These are phyloP conservation scores for Neodiprion virginianus DNA, from an alignment of 1,140 invertebrate species.

Conservation along the genomic window DNA sequence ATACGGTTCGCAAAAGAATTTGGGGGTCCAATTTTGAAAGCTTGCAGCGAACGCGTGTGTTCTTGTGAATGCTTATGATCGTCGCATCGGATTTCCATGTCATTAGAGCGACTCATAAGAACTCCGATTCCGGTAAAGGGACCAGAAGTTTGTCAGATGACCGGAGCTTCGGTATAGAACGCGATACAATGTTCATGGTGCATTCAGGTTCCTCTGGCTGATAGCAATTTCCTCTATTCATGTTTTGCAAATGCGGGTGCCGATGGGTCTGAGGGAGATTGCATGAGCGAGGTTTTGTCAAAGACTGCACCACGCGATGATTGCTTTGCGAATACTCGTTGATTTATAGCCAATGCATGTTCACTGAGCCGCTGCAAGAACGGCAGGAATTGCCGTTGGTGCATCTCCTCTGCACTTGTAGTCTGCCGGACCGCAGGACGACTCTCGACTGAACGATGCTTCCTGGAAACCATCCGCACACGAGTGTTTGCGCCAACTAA, in stretches of 20 bases:
- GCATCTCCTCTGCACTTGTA: background rate
- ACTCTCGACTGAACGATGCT: background rate
- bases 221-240: background rate
- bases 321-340: background rate
- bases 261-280: background rate
- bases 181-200: background rate
- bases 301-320: background rate
- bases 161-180: background rate
- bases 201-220: background rate
- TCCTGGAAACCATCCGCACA: background rate
- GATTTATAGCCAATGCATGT: slow-evolving; percentile 2
- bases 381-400: background rate
- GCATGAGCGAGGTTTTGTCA: slow-evolving; percentile 7
- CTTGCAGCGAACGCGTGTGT: too few species aligned
- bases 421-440: background rate
- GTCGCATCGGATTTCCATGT: background rate
- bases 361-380: background rate
- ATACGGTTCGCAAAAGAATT: background rate
- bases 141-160: background rate
- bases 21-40: too few species aligned
- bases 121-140: background rate
- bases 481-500: background rate
- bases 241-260: background rate
- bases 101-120: background rate
- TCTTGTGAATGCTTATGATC: background rate